Evolutionary conservation across 2,113 vertebrate species (phyloP), one percentile per base, ranked within the genome.

Genomic region (Hippocampus barbouri): DNA sequence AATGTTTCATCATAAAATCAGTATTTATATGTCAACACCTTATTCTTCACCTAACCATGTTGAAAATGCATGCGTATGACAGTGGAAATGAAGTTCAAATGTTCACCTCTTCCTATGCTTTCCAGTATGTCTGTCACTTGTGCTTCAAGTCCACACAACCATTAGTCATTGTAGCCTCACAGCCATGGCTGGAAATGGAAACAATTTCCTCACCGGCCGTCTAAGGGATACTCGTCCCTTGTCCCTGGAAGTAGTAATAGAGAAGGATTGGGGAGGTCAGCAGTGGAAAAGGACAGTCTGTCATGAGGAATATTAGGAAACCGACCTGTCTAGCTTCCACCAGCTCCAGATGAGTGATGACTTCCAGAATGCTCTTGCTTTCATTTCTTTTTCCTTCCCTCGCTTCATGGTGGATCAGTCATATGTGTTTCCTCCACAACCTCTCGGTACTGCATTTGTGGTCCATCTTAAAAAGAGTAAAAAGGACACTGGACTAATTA

Each of bases 241-340:
- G 67, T 73, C 64, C 68, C 73, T 84, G 80, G 76, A 85, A 83
- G 80, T 86, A 14, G 64, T 38, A 82, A 88, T 87, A 76, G 83
- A 81, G 79, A 80, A 78, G 78, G 82, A 83, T 86, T 84, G 84
- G 84, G 34, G 25, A 80, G 81, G 83, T 77, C 78, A 84, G 77
- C 84, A 75, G 71, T 79, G 82, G 78, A 86, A 92, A 85, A 79
- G 86, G 88, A 90, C 91, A 90, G 85, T 89, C 86, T 92, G 90
- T 92, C 91, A 91, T 71, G 77, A 83, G 78, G 80, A 83, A 91
- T 92, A 91, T 91, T 87, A 89, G 88, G 84, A 91, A 88, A 86
- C 86, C 81, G 76, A 78, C 82, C 89, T 89, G 90, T 91, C 89
- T 40, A 80, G 71, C 81, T 83, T 68, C 59, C 72, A 79, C 81